phyloP scores from a whole-genome alignment of 2,797 vertebrate genomes.

The Enteromius mattozi region DNA sequence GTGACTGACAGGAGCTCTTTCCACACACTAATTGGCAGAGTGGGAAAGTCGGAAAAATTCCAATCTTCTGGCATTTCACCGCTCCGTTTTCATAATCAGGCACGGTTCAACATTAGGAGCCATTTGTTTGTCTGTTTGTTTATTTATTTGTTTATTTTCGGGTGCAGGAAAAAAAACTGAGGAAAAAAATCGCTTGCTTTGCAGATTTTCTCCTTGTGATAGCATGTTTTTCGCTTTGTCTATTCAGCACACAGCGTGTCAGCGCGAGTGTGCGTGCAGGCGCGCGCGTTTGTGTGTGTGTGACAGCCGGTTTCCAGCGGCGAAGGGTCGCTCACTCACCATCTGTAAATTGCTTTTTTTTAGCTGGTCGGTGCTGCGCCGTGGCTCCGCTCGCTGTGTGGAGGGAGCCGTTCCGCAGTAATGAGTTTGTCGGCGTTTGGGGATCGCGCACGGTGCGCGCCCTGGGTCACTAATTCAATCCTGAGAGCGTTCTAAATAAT shows the following conservation, averaged over 20 bases:
- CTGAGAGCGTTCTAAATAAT: slow-evolving; percentile 78
- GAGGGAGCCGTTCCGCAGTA: slow-evolving; percentile 50
- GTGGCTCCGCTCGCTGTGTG: slow-evolving; percentile 40
- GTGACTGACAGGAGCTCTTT: slow-evolving; percentile 61
- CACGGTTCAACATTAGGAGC: slow-evolving; percentile 53
- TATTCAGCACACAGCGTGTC: slow-evolving; percentile 80
- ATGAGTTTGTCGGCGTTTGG: slow-evolving; percentile 57
- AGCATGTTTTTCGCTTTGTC: slow-evolving; percentile 82
- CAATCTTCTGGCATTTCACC: slow-evolving; percentile 8
- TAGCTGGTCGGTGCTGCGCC: slow-evolving; percentile 55
- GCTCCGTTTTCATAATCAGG: slow-evolving; percentile 44
- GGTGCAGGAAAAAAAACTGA: slow-evolving; percentile 65
- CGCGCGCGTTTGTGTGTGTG: slow-evolving; percentile 48
- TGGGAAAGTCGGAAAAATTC: slow-evolving; percentile 33
- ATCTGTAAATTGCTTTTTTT: slow-evolving; percentile 79
- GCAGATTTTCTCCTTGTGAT: slow-evolving; percentile 80
- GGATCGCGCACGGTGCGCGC: slow-evolving; percentile 60
- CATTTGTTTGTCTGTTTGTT: slow-evolving; percentile 67
- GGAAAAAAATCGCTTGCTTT: slow-evolving; percentile 73
- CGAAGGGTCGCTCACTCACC: slow-evolving; percentile 68
- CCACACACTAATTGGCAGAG: slow-evolving; percentile 55
- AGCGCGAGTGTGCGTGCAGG: slow-evolving; percentile 59
- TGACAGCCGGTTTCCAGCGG: slow-evolving; percentile 67
- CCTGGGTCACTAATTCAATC: slow-evolving; percentile 80
- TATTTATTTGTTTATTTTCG: slow-evolving; percentile 74